phyloP scores from a whole-genome alignment of 2,113 vertebrate species.

The Paraplagusia blochii region DNA sequence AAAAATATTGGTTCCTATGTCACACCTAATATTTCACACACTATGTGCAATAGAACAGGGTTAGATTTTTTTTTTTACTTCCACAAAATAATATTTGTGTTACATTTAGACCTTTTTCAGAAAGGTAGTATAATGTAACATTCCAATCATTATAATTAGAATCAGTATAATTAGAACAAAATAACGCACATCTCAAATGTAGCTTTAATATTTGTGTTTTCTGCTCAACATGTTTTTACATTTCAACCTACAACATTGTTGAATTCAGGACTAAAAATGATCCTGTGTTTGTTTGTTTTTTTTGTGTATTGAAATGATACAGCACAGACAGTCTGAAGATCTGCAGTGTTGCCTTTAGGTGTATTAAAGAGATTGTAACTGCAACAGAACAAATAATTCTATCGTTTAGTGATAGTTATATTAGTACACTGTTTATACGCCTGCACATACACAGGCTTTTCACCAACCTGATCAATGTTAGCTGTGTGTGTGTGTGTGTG shows the following conservation, averaged over 20 bases:
- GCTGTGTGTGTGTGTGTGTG: too few relatives aligned
- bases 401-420: not conserved
- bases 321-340: not conserved
- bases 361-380: slow-evolving; percentile 1
- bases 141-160: too few relatives aligned
- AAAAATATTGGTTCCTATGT: too few relatives aligned
- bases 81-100: too few relatives aligned
- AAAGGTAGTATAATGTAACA: too few relatives aligned
- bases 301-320: too few relatives aligned
- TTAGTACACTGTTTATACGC: slow-evolving; percentile 2
- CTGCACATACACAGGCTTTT: slow-evolving; percentile 3
- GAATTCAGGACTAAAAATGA: too few relatives aligned
- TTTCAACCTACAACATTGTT: not conserved
- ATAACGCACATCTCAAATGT: not conserved
- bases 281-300: too few relatives aligned
- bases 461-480: not conserved
- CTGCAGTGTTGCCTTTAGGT: slow-evolving; percentile 2
- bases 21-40: too few relatives aligned
- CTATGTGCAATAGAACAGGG: too few relatives aligned
- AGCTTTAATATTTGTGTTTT: not conserved
- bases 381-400: not conserved
- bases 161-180: slow-evolving; percentile 14
- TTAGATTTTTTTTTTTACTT: too few relatives aligned
- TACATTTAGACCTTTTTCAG: too few relatives aligned
- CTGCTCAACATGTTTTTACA: not conserved